A percentile compares a stretch with the other conserved stretches of the same genome.
These are phyloP conservation scores for Automeris io DNA, from an alignment of 2,888 invertebrate species.

Conservation along the genomic window DNA sequence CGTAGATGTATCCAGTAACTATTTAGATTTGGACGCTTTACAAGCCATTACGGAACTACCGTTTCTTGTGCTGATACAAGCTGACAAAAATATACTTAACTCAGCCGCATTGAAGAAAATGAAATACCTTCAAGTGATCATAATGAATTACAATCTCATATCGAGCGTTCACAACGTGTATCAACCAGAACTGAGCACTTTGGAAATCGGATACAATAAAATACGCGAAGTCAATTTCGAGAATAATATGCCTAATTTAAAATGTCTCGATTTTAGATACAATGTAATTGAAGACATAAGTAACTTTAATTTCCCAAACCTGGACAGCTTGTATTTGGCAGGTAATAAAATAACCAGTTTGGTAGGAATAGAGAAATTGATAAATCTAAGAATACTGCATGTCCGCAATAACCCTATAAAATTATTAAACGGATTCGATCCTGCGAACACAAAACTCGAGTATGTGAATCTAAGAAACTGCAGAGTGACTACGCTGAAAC, in stretches of 20 bases:
- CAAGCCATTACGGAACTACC: slow-evolving; percentile 70
- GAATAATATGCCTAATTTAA: slow-evolving; percentile 51
- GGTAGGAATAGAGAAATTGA: slow-evolving; percentile 77
- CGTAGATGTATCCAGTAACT: slow-evolving; percentile 76
- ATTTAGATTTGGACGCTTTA: slow-evolving; percentile 58
- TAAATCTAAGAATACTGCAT: slow-evolving; percentile 82
- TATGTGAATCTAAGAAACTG: slow-evolving; percentile 78
- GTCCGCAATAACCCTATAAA: slow-evolving; percentile 81
- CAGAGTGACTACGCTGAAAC: slow-evolving; percentile 64
- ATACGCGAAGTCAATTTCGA: slow-evolving; percentile 45
- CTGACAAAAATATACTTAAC: slow-evolving; percentile 70
- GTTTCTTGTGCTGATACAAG: slow-evolving; percentile 74
- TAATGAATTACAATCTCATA: slow-evolving; percentile 73
- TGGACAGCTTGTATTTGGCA: slow-evolving; percentile 86
- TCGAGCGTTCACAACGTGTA: slow-evolving; percentile 64
- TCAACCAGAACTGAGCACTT: slow-evolving; percentile 73
- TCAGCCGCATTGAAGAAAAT: slow-evolving; percentile 67
- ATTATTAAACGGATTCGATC: slow-evolving; percentile 69
- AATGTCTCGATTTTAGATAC: slow-evolving; percentile 72
- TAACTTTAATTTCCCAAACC: slow-evolving; percentile 59
- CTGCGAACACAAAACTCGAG: slow-evolving; percentile 50
- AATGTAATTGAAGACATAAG: slow-evolving; percentile 63
- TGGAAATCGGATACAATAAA: slow-evolving; percentile 73
- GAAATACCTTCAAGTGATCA: slow-evolving; percentile 78
- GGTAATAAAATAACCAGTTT: slow-evolving; percentile 82